phyloP scores from a whole-genome alignment of 2,113 vertebrate species.

The Stigmatopora argus region DNA sequence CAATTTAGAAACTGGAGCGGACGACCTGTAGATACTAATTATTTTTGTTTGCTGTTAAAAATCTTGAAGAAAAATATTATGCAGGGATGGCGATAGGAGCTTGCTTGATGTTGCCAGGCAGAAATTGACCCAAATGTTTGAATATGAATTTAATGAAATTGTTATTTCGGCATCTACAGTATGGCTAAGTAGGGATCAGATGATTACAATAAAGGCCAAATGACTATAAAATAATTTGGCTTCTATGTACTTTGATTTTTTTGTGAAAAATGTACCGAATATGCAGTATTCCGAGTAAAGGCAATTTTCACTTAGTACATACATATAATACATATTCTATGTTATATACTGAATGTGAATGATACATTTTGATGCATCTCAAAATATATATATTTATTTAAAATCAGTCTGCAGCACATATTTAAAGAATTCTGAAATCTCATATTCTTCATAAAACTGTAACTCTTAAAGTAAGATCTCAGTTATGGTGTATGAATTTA shows the following conservation, averaged over 20 bases:
- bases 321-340: too few species aligned
- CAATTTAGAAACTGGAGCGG: conserved; percentile 25
- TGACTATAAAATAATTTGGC: background rate
- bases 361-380: background rate
- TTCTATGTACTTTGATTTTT: background rate
- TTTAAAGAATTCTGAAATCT: background rate
- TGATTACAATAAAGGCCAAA: background rate
- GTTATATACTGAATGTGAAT: background rate
- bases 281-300: background rate
- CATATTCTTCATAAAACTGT: background rate
- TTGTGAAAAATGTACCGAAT: background rate
- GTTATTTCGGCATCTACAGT: background rate
- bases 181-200: background rate
- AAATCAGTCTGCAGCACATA: background rate
- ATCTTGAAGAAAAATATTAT: conserved; percentile 28
- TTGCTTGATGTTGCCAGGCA: conserved; percentile 22
- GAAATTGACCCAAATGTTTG: background rate
- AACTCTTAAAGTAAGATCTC: conserved; percentile 23
- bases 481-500: conserved; percentile 3
- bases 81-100: conserved; percentile 20
- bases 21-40: conserved; percentile 36
- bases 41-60: conserved; percentile 47
- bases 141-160: background rate
- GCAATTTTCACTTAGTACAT: background rate
- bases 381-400: background rate